These are phyloP conservation scores for Xestia xanthographa DNA, from an alignment of 2,888 invertebrate genomes.

Conservation along the genomic window DNA sequence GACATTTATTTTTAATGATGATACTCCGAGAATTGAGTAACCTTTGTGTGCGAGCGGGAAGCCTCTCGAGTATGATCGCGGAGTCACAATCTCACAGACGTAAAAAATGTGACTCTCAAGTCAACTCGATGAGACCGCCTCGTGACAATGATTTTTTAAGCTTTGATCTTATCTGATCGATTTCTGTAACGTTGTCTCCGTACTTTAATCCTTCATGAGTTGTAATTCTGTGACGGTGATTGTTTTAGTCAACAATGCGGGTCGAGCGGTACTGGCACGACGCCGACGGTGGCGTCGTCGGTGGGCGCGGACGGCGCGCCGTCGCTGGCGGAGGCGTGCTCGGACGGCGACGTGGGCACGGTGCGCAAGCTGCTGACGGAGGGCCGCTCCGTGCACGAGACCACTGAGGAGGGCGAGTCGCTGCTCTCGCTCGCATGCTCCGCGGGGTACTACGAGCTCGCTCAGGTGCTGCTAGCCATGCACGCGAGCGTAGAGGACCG, in stretches of 20 bases:
- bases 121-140: constrained; percentile 82
- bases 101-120: constrained; percentile 75
- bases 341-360: constrained; percentile 98
- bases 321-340: constrained; percentile 97
- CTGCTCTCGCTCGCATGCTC: constrained; percentile 98
- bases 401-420: constrained; percentile 99
- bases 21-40: constrained; percentile 91
- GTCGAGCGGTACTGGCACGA: constrained; percentile 84
- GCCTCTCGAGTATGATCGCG: constrained; percentile 75
- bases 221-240: constrained; percentile 31
- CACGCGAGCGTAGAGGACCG: constrained; percentile 99
- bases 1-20: constrained; percentile 83
- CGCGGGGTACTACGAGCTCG: constrained; percentile 99
- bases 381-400: constrained; percentile 98
- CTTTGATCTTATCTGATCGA: constrained; percentile 90
- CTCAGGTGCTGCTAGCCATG: constrained; percentile 99
- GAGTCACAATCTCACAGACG: constrained; percentile 37
- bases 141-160: constrained; percentile 84
- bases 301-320: constrained; percentile 91
- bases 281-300: constrained; percentile 87
- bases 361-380: constrained; percentile 97
- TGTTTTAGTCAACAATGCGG: constrained; percentile 86
- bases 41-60: constrained; percentile 64
- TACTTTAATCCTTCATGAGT: constrained; percentile 13
- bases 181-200: neutral